Percentiles rank a stretch among this genome's conserved stretches.
Evolutionary conservation across 2,113 vertebrate species (phyloP).

Genomic region (Chlorodrepanis virens): DNA sequence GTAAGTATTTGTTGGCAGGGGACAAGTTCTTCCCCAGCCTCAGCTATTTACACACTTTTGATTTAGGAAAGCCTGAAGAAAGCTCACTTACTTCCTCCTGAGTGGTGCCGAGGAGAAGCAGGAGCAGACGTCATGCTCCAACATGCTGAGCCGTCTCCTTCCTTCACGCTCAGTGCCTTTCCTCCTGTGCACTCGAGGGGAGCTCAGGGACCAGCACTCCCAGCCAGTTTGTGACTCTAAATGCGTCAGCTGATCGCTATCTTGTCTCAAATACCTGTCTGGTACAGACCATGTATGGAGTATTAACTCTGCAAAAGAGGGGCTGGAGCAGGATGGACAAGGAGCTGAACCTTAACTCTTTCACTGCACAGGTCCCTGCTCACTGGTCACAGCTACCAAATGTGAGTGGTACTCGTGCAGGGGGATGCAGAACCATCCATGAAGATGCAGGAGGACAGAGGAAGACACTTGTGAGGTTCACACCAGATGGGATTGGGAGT

Average conservation of each 20-base stretch:
- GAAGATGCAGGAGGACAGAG: not conserved
- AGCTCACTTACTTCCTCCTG: not conserved
- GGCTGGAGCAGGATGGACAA: not conserved
- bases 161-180: not conserved
- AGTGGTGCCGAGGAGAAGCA: not conserved
- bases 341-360: not conserved
- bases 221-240: not conserved
- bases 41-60: slow-evolving; percentile 9
- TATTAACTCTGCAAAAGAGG: not conserved
- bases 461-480: not conserved
- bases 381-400: not conserved
- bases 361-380: not conserved
- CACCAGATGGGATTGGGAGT: not conserved
- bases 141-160: not conserved
- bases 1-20: not conserved
- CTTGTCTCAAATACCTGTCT: slow-evolving; percentile 39
- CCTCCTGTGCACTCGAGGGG: not conserved
- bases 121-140: not conserved
- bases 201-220: not conserved
- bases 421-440: not conserved
- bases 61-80: slow-evolving; percentile 24
- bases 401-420: not conserved
- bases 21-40: not conserved
- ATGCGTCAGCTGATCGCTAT: not conserved
- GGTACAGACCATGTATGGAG: not conserved